Evolutionary conservation across 2,888 invertebrate species (phyloP).

Genomic region (Eupithecia vulgata): DNA sequence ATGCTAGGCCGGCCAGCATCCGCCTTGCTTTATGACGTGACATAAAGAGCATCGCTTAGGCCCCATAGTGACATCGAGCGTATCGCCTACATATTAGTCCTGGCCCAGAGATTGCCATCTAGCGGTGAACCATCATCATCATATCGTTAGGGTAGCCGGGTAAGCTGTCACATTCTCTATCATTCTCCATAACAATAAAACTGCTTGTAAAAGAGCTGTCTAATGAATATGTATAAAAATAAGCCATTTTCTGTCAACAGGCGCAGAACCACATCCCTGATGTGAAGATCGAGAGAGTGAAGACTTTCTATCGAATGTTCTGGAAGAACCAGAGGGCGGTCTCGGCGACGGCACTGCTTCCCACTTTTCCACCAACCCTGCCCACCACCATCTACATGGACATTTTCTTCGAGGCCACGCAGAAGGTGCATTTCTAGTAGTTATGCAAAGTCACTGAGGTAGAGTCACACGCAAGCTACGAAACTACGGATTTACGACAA

Average conservation of each 20-base stretch:
- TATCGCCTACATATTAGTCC: neutral
- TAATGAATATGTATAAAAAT: neutral
- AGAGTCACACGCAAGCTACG: neutral
- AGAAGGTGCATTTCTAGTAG: constrained; percentile 56
- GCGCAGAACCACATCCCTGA: constrained; percentile 56
- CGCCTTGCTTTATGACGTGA: neutral
- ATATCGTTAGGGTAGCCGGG: neutral
- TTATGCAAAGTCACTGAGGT: neutral
- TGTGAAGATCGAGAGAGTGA: constrained; percentile 63
- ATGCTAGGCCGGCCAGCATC: too few species aligned
- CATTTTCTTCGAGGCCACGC: constrained; percentile 72
- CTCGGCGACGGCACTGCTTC: constrained; percentile 61
- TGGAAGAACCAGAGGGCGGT: constrained; percentile 74
- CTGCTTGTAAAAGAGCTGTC: neutral
- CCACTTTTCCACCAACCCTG: constrained; percentile 66
- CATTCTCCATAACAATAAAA: neutral
- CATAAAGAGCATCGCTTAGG: too few species aligned
- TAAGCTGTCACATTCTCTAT: neutral
- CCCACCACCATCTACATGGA: constrained; percentile 62
- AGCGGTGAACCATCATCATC: neutral
- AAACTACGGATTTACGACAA: neutral
- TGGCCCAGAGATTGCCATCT: neutral
- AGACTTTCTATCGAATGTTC: constrained; percentile 76
- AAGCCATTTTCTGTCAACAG: constrained; percentile 36
- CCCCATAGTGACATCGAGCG: neutral